These are phyloP conservation scores for Chrysolina oricalcia DNA, from an alignment of 2,888 invertebrate species.

Conservation along the genomic window DNA sequence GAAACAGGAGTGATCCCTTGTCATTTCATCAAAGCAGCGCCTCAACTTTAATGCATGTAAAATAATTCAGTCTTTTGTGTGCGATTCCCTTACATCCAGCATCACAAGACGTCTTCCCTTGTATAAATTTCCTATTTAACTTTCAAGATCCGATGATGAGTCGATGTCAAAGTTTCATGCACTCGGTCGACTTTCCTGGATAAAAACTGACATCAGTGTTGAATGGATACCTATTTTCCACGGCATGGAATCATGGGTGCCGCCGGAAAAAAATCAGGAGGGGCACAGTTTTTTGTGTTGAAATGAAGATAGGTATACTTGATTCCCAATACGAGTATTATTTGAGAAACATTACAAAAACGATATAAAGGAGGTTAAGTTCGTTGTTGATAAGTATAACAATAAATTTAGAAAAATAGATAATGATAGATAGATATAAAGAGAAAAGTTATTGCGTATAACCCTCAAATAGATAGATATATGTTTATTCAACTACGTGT, in stretches of 20 bases:
- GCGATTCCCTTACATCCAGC: constrained; percentile 44
- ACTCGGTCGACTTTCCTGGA: constrained; percentile 38
- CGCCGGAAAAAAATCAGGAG: no score
- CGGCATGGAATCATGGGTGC: constrained; percentile 55
- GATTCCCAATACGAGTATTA: no score
- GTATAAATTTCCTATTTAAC: constrained; percentile 56
- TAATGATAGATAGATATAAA: no score
- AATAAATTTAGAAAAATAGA: no score
- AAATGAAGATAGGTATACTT: no score
- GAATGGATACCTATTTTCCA: constrained; percentile 57
- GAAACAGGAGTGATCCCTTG: constrained; percentile 6
- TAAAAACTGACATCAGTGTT: constrained; percentile 52
- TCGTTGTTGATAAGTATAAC: no score
- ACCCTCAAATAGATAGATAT: no score
- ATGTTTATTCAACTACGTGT: no score
- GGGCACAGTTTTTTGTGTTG: no score
- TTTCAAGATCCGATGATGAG: constrained; percentile 50
- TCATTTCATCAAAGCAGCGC: constrained; percentile 24
- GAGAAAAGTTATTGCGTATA: no score
- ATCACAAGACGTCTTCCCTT: constrained; percentile 43
- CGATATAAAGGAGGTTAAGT: no score
- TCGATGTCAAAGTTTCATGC: constrained; percentile 49
- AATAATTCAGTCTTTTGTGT: constrained; percentile 50
- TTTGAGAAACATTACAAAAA: no score
- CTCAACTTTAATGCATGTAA: constrained; percentile 48